Percentiles rank a stretch among this genome's conserved stretches.
Evolutionary conservation across 2,113 vertebrate species (phyloP).

Genomic region (Sigmodon hispidus): DNA sequence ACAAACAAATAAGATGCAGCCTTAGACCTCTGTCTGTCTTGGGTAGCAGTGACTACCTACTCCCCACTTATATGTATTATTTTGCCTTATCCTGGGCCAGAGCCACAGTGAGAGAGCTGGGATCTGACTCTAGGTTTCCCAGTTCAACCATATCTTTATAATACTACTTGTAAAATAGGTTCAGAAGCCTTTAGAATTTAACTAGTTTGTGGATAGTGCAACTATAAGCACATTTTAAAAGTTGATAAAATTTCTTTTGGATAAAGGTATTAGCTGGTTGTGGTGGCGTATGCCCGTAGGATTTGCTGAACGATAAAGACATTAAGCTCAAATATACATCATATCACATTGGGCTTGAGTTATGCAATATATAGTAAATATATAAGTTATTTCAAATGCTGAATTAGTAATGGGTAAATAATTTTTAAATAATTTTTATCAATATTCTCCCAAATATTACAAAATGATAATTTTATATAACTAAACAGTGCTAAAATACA

Average conservation of each 20-base stretch:
- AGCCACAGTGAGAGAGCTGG: neutral
- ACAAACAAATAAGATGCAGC: neutral
- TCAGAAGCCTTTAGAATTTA: conserved; percentile 36
- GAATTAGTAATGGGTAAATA: conserved; percentile 21
- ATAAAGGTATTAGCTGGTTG: too few species aligned
- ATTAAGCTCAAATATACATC: conserved; percentile 47
- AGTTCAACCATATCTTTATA: conserved; percentile 12
- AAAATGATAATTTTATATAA: conserved; percentile 34
- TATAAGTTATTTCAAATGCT: conserved; percentile 38
- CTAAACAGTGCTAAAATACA: conserved; percentile 25
- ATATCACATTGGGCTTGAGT: conserved; percentile 21
- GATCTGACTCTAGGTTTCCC: neutral
- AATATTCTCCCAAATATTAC: neutral
- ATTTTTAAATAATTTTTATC: conserved; percentile 14
- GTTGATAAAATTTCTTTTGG: conserved; percentile 26
- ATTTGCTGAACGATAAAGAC: too few species aligned
- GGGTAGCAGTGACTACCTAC: too few species aligned
- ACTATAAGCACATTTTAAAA: neutral
- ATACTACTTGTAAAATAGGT: neutral
- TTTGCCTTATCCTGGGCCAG: neutral
- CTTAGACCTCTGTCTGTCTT: neutral
- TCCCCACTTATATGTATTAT: neutral
- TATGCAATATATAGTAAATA: neutral
- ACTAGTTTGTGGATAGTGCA: neutral
- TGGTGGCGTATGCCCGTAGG: too few species aligned